Percentiles rank a stretch among this genome's conserved stretches.
Conservation (phyloP, 2,888 invertebrate genomes). For the Leptarthrus brevirostris region DNA sequence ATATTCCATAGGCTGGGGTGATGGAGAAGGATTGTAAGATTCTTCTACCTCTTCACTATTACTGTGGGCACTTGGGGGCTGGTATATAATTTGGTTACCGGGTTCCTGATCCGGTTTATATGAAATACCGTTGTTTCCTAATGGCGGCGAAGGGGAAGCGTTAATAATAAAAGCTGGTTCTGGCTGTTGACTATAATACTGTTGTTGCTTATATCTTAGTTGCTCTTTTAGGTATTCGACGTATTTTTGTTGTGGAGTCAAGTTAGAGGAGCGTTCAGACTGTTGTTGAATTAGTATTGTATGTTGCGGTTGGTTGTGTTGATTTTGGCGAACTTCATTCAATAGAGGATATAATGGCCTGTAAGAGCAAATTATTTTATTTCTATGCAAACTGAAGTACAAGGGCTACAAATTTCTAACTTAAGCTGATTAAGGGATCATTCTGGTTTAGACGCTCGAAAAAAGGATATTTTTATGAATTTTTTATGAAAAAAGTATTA, state of each 20-base stretch:
- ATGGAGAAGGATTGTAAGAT: neutral
- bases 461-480: no score
- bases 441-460: no score
- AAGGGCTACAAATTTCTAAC: no score
- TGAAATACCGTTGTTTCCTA: neutral
- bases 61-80: slow-evolving; percentile 1
- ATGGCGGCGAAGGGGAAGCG: slow-evolving; percentile 55
- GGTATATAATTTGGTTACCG: neutral
- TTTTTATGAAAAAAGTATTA: no score
- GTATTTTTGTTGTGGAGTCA: slow-evolving; percentile 66
- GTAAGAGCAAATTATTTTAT: neutral
- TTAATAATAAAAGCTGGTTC: slow-evolving; percentile 56
- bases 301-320: neutral
- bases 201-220: slow-evolving; percentile 59
- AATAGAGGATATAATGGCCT: slow-evolving; percentile 12
- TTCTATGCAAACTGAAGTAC: no score
- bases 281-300: neutral
- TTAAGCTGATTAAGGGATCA: no score
- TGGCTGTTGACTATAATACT: slow-evolving; percentile 52
- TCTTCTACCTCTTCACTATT: slow-evolving; percentile 1
- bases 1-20: slow-evolving; percentile 15
- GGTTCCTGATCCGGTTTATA: neutral
- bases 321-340: neutral
- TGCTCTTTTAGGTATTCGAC: slow-evolving; percentile 65
- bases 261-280: slow-evolving; percentile 1